Evolutionary conservation across 2,888 invertebrate genomes (phyloP), one percentile per base, ranked within the genome.

Genomic region (Caenorhabditis sp.): DNA sequence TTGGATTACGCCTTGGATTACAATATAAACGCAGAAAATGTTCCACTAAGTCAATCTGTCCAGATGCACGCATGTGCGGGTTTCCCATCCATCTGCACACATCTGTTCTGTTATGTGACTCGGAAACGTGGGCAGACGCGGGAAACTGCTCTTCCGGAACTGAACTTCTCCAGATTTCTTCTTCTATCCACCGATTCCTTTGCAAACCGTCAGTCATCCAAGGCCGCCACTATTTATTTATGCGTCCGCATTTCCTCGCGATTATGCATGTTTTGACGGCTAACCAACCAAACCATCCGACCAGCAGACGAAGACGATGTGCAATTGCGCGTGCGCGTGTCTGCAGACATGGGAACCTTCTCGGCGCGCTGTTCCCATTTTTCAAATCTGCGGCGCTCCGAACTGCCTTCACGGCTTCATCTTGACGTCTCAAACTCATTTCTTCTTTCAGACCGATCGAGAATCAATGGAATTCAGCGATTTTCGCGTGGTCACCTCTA

Each of bases 401-500:
- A n/a, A n/a, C 35, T 35, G 35, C 22, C 9, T 7, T 5, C 43
- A 7, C 22, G 2, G 17, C 17, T 17, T 41, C 20, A 2, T 17
- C 3, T 43, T 24, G 22, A n/a, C n/a, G 2, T 15, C 8, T 24
- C 7, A 5, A n/a, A 13, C 24, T 9, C 39, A 39, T 1, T 55
- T 27, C n/a, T 39, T 45, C 20, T 53, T 56, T 7, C 66, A 68
- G 68, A 20, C 68, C 43, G 68, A 68, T 39, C 22, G 50, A 41
- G 52, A 52, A 13, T 35, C 41, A 30, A 68, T 68, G 72, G 74
- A 74, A 20, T 48, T 41, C 24, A 61, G 68, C 43, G 74, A 74
- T 45, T 74, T 74, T 66, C 74, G 74, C 11, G 66, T 74, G 27
- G 74, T 74, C 13, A 52, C 55, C 37, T 61, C 74, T 17, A 62